Base-by-base conservation (phyloP, 2,888 invertebrate genomes). In the Oscheius sp. region DNA sequence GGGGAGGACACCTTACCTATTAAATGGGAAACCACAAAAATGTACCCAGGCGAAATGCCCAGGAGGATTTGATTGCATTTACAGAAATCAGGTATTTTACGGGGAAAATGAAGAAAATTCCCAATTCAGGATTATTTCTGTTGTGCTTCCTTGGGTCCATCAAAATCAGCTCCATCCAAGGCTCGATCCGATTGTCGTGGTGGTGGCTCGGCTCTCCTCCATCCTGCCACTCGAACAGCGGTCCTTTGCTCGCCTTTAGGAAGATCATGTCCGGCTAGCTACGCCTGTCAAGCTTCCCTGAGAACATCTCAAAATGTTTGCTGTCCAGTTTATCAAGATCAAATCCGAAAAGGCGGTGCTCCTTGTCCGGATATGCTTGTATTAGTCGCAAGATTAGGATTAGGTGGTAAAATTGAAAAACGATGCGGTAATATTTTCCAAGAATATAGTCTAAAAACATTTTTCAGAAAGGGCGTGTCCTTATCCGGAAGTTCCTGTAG, bases 401-500 rank as follows among this genome's bases (percentile, higher is more conserved):
- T 78, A n/a, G 75, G 80, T 56, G 80, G 78, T 25, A 75, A 77
- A 46, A 69, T 79, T 16, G 79, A 81, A 43, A 84, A 80, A 53
- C 56, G 80, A 71, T 84, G 84, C 70, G 84, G 83, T 83, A 53
- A 21, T 45, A n/a, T 43, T 25, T 43, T 29, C 52, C 29, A 49
- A 56, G 9, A 18, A n/a, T n/a, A 35, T 9, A n/a, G 1, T 1
- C 43, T 13, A 35, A 29, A 35, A 66, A 6, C 3, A 6, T 5
- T 49, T n/a, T 45, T 43, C 73, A 84, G 83, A 84, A 74, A 69
- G 79, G 76, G 78, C 76, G 45, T 84, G 84, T 68, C 84, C 84
- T 13, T 79, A 76, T 71, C 78, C 76, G 9, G 76, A 81, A 73
- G 75, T 81, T 45, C 78, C 84, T 29, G 80, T 84, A 29, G 84